phyloP scores from a whole-genome alignment of 2,888 invertebrate genomes.

The Oeneis ivallda region DNA sequence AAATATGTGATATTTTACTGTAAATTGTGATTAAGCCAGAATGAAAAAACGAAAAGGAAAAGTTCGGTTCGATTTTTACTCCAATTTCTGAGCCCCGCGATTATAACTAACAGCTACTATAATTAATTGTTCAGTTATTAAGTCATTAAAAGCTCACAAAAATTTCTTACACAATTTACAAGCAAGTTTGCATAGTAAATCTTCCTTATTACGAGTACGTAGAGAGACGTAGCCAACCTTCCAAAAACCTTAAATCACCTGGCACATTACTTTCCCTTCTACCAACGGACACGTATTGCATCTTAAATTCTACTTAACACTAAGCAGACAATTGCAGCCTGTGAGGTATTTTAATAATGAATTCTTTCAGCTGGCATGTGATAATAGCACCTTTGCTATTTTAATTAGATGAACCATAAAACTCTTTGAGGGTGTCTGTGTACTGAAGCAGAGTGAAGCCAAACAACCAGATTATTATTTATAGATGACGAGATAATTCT shows the following conservation, averaged over 20 bases:
- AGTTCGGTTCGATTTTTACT: too few species aligned
- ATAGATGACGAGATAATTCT: too few species aligned
- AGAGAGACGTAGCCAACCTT: constrained; percentile 24
- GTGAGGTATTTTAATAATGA: constrained; percentile 74
- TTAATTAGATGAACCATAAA: constrained; percentile 70
- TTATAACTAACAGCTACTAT: too few species aligned
- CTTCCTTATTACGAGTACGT: constrained; percentile 21
- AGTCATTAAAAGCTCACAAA: not conserved
- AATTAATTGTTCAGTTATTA: not conserved
- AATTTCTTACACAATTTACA: constrained; percentile 11
- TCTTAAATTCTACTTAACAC: constrained; percentile 71
- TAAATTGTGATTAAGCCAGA: too few species aligned
- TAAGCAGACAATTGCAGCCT: constrained; percentile 57
- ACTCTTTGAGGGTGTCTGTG: not conserved
- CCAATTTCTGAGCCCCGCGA: too few species aligned
- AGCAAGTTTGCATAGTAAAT: constrained; percentile 23
- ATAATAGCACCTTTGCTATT: constrained; percentile 62
- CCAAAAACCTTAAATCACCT: constrained; percentile 37
- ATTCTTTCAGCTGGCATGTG: constrained; percentile 72
- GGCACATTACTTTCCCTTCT: constrained; percentile 46
- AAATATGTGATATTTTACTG: too few species aligned
- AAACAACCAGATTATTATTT: too few species aligned
- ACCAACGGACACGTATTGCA: constrained; percentile 65
- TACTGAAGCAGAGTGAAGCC: too few species aligned
- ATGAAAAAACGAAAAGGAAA: too few species aligned